phyloP scores from a whole-genome alignment of 1,140 invertebrate genomes.

The Ostrea denselamellosa region DNA sequence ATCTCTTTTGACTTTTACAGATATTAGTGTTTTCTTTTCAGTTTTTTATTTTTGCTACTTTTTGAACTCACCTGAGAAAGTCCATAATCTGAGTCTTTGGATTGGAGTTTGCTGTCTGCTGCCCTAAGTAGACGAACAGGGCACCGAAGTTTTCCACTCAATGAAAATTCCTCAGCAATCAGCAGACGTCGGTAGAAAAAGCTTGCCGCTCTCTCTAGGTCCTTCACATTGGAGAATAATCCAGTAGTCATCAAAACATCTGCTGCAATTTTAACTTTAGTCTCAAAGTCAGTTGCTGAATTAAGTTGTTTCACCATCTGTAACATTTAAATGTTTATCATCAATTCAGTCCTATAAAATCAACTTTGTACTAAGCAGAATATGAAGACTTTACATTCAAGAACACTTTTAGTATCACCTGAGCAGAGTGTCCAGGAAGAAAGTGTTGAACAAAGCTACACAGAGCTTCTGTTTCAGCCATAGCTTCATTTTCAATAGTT shows the following conservation, averaged over 20 bases:
- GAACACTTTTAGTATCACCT: constrained; percentile 40
- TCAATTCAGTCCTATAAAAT: no score
- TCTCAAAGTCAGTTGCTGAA: constrained; percentile 56
- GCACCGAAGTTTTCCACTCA: constrained; percentile 46
- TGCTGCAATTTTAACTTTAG: constrained; percentile 51
- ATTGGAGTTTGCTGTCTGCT: constrained; percentile 48
- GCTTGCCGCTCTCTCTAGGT: constrained; percentile 59
- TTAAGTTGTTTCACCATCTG: constrained; percentile 58
- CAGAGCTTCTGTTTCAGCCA: constrained; percentile 85
- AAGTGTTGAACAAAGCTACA: constrained; percentile 91
- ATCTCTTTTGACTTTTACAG: no score
- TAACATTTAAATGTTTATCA: background rate
- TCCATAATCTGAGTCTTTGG: constrained; percentile 60
- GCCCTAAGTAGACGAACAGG: constrained; percentile 61
- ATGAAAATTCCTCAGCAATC: constrained; percentile 64
- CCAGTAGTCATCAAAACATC: constrained; percentile 60
- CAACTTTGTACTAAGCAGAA: no score
- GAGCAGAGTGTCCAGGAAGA: constrained; percentile 80
- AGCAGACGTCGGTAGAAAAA: constrained; percentile 60
- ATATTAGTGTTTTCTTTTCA: no score
- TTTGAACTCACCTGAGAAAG: constrained; percentile 57
- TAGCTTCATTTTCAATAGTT: constrained; percentile 59
- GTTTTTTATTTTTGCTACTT: no score
- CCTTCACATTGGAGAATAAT: constrained; percentile 54
- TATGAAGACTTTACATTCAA: background rate